A percentile compares a stretch with the other conserved stretches of the same genome.
These are phyloP conservation scores for Tiphia femorata DNA, from an alignment of 2,888 invertebrate genomes.

Conservation along the genomic window DNA sequence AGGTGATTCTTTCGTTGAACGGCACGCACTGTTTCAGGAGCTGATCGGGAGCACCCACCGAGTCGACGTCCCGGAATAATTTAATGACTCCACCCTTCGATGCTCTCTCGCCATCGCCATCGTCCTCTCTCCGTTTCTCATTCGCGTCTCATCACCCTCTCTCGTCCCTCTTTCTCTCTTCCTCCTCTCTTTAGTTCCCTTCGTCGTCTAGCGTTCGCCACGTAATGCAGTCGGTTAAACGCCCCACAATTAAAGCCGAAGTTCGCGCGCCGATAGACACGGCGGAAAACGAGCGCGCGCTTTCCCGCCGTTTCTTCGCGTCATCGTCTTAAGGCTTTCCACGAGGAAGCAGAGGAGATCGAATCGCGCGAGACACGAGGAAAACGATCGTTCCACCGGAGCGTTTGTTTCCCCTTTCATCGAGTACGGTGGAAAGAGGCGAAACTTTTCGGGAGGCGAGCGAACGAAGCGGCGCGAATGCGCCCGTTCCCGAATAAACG, in stretches of 20 bases:
- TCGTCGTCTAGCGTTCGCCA: too few species aligned
- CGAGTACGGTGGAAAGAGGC: too few species aligned
- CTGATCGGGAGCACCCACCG: conserved; percentile 52
- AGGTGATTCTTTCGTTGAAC: conserved; percentile 29
- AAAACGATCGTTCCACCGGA: too few species aligned
- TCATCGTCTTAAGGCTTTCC: too few species aligned
- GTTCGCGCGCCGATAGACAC: conserved; percentile 18
- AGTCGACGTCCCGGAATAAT: conserved; percentile 64
- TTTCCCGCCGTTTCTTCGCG: too few species aligned
- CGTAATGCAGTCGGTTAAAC: conserved; percentile 43
- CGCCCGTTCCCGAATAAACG: conserved; percentile 1
- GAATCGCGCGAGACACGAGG: too few species aligned
- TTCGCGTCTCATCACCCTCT: conserved; percentile 42
- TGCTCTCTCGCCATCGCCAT: conserved; percentile 33
- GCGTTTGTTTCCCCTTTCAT: too few species aligned
- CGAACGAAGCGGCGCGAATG: too few species aligned
- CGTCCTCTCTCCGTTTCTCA: conserved; percentile 30
- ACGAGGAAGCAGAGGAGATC: too few species aligned
- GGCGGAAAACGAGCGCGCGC: conserved; percentile 13
- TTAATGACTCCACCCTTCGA: conserved; percentile 60
- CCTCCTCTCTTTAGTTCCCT: conserved; percentile 29
- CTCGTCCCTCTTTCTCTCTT: conserved; percentile 35
- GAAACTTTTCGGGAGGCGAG: conserved; percentile 35
- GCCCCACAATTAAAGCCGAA: conserved; percentile 56
- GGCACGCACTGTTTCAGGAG: conserved; percentile 39